phyloP scores from a whole-genome alignment of 1,140 invertebrate species.

The Macrosteles quadrilineatus region DNA sequence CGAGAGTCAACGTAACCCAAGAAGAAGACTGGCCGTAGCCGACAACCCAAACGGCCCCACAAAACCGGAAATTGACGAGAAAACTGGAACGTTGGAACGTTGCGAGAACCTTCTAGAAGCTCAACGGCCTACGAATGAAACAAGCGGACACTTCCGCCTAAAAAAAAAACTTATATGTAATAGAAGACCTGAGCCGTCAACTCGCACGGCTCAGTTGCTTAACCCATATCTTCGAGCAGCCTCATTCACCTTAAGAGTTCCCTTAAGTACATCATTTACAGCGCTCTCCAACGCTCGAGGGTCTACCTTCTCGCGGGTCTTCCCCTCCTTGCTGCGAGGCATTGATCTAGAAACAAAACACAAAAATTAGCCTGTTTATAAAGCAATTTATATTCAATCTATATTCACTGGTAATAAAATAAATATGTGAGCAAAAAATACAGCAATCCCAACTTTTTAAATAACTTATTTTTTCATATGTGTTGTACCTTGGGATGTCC shows the following conservation, averaged over 20 bases:
- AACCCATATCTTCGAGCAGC: background rate
- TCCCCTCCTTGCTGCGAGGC: constrained; percentile 9
- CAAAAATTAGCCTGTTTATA: background rate
- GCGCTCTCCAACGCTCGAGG: constrained; percentile 1
- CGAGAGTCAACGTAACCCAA: too few species aligned
- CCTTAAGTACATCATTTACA: background rate
- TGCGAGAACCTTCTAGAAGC: too few species aligned
- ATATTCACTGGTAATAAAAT: background rate
- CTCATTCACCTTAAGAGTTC: background rate
- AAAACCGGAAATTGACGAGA: too few species aligned
- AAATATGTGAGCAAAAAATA: background rate
- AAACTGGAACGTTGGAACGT: too few species aligned
- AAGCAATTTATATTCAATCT: background rate
- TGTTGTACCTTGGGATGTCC: background rate
- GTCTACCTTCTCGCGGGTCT: background rate
- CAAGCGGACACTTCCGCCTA: too few species aligned
- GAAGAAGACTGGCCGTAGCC: too few species aligned
- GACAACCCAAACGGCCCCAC: too few species aligned
- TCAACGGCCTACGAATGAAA: too few species aligned
- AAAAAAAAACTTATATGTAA: too few species aligned
- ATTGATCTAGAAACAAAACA: background rate
- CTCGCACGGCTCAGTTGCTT: background rate
- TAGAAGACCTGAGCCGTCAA: too few species aligned
- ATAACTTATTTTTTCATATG: background rate
- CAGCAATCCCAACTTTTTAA: background rate